Base-by-base conservation (phyloP, 1,140 invertebrate genomes). In the Trichoplusia ni region DNA sequence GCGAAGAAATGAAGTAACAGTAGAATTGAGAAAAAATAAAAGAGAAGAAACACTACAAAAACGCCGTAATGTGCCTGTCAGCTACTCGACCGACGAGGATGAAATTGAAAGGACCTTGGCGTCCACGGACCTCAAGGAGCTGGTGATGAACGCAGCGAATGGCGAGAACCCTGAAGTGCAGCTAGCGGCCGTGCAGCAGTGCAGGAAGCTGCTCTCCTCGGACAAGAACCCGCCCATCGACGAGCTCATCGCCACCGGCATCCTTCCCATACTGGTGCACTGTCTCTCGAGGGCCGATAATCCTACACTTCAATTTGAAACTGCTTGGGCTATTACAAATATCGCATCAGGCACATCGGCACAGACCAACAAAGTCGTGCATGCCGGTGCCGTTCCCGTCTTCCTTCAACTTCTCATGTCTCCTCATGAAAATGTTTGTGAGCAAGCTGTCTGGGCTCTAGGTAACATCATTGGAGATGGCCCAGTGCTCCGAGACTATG, bases 211-310 rank as follows among this genome's bases (percentile, higher is more conserved):
- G 53, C 92, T 99, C 3, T 99, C 98, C 2, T 98, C 97, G 35
- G 98, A 99, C 90, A 94, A 97, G 72, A 99, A 99, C 92, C 99
- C 99, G 72, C 99, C 99, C n/a, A 99, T 99, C 79, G 97, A 99
- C 93, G 95, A 96, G 62, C 92, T 99, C 47, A 99, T 99, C 71
- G 91, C 94, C 18, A 96, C 96, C 89, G 97, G 97, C 44, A 98
- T 99, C 83, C 93, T 99, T 65, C 98, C 98, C 44, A 95, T 98
- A 77, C 93, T 99, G 73, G 98, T 99, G 31, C 92, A 94, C 67
- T 99, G 98, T 91, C 92, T 99, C 35, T 94, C 95, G 73, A 92
- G 94, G 75, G 93, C 96, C 75, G 95, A 98, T 82, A 98, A 97
- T 86, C 96, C 98, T 37, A 94, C 95, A 53, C 91, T 99, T 64